Base-by-base conservation (phyloP, 2,888 invertebrate species). In the Trissolcus brochymenae region DNA sequence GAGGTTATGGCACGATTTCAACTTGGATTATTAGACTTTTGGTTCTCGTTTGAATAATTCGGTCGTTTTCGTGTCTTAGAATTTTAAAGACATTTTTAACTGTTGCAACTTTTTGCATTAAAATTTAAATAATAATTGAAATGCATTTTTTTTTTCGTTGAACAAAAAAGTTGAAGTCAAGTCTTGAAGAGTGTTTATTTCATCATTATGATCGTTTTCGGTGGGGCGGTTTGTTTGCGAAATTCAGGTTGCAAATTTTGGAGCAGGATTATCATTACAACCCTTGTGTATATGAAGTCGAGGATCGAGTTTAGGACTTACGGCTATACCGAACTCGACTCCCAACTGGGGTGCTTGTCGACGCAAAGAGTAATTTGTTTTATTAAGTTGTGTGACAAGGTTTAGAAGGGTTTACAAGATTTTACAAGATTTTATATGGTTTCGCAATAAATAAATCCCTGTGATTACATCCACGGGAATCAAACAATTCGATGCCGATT, bases 381-480 rank as follows among this genome's bases (percentile, higher is more conserved):
- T 76, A 76, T 76, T 67, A 76, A 76, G 67, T 67, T 59, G 76
- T 35, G 35, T 71, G 61, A 71, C 76, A 76, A 67, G 71, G 76
- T 67, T 76, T 76, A 71, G 71, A 57, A 66, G 71, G 71, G 67
- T 70, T 76, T 76, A 76, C 66, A 51, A 56, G 76, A 70, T 71
- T 76, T 70, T 76, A 76, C 65, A 35, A 56, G 76, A 70, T 66
- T 76, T 70, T 76, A 76, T 60, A 76, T 76, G 70, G 76, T 76
- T 76, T 70, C 76, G 40, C 76, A 46, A 65, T 66, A 60, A 62
- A 71, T 57, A 62, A 76, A 35, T 35, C 21, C 40, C 40, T 56
- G 2, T 57, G 66, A 55, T 76, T 76, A 76, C 76, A 70, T 50
- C 70, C 65, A 60, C 70, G 43, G 49, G 57, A 71, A 71, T 76